Evolutionary conservation across 2,797 vertebrate species (phyloP).

Genomic region (Morelia viridis): DNA sequence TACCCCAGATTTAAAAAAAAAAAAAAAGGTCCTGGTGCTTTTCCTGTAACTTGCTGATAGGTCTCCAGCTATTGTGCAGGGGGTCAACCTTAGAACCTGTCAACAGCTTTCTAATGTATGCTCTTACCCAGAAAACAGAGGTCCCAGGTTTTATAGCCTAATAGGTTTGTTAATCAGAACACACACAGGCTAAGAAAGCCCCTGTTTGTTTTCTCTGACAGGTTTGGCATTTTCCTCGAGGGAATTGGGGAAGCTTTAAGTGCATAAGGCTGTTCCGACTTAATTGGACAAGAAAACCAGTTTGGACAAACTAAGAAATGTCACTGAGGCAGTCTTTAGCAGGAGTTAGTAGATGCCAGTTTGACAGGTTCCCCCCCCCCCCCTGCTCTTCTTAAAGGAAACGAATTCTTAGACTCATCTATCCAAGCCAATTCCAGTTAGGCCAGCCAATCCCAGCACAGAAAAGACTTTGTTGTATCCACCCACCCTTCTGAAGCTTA

Average conservation of each 20-base stretch:
- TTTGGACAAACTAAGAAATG: conserved; percentile 67
- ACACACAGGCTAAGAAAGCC: conserved; percentile 71
- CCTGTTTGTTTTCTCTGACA: conserved; percentile 75
- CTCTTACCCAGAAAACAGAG: conserved; percentile 63
- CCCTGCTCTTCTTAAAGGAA: background rate
- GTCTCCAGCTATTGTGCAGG: conserved; percentile 63
- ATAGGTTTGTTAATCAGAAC: conserved; percentile 68
- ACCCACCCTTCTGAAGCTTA: background rate
- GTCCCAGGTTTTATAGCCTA: conserved; percentile 67
- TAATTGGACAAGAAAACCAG: conserved; percentile 69
- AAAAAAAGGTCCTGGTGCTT: conserved; percentile 44
- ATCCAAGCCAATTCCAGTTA: background rate
- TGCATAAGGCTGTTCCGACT: conserved; percentile 55
- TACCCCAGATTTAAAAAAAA: too few species aligned
- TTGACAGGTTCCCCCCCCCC: conserved; percentile 4
- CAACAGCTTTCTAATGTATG: conserved; percentile 74
- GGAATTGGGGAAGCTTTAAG: conserved; percentile 62
- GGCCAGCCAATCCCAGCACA: background rate
- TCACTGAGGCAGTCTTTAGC: conserved; percentile 51
- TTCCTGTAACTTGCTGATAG: conserved; percentile 67
- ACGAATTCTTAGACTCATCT: background rate
- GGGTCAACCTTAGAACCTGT: conserved; percentile 71
- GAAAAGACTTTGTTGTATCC: background rate
- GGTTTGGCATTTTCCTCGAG: conserved; percentile 66
- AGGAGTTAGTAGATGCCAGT: conserved; percentile 57